Evolutionary conservation across 2,797 vertebrate genomes (phyloP).

Genomic region (Synanceia verrucosa): DNA sequence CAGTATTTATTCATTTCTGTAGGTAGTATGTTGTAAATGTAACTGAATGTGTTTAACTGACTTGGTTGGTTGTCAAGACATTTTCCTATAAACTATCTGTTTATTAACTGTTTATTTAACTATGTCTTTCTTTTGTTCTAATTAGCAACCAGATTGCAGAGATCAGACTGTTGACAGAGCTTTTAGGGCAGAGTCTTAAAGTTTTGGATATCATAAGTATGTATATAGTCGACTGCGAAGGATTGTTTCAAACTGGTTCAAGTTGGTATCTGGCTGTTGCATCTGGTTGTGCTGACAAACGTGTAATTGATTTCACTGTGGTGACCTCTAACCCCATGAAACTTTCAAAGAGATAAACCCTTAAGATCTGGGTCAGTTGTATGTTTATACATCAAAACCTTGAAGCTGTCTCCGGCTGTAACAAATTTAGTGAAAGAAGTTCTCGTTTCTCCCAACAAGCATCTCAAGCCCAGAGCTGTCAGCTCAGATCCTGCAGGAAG

Average conservation of each 20-base stretch:
- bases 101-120: background rate
- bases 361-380: background rate
- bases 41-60: background rate
- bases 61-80: background rate
- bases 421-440: background rate
- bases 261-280: background rate
- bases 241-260: background rate
- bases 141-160: too few species aligned
- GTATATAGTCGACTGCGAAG: background rate
- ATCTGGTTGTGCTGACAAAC: background rate
- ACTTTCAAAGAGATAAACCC: background rate
- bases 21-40: background rate
- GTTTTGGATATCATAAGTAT: background rate
- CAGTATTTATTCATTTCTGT: background rate
- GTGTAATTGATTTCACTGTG: background rate
- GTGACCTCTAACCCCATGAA: background rate
- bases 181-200: background rate
- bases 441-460: conserved; percentile 34
- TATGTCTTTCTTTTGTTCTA: too few species aligned
- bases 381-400: background rate
- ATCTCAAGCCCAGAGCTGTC: conserved; percentile 65
- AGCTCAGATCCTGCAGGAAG: conserved; percentile 78
- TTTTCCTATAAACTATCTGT: background rate
- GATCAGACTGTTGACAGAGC: background rate
- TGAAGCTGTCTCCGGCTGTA: background rate